phyloP scores from a whole-genome alignment of 2,113 vertebrate genomes.

The Sturnus vulgaris region DNA sequence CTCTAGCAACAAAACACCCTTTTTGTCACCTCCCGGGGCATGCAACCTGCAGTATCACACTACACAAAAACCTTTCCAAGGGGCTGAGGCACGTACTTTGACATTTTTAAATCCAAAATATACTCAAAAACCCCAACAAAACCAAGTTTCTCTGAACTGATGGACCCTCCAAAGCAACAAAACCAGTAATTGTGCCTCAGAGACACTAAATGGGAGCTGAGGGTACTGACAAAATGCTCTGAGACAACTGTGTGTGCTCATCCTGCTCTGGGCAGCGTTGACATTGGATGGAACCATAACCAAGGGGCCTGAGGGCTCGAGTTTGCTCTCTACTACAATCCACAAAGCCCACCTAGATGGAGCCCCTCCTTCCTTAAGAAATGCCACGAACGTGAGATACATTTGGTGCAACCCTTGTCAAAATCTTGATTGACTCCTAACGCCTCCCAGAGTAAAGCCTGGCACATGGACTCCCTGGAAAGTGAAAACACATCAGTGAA shows the following conservation, averaged over 20 bases:
- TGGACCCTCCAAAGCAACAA: neutral
- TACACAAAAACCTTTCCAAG: neutral
- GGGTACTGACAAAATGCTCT: neutral
- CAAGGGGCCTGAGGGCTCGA: rapidly evolving
- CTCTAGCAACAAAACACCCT: neutral
- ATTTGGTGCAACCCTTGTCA: neutral
- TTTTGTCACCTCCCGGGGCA: neutral
- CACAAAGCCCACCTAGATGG: neutral
- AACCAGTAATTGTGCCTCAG: neutral
- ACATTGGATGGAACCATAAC: neutral
- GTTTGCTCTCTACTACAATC: neutral
- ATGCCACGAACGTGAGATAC: neutral
- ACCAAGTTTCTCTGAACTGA: neutral
- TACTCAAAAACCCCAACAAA: neutral
- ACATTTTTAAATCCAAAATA: neutral
- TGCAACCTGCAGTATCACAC: neutral
- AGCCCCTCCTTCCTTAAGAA: neutral
- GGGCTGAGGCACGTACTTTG: neutral
- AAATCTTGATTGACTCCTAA: neutral
- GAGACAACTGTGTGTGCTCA: neutral
- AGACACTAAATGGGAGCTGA: neutral
- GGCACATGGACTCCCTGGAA: neutral
- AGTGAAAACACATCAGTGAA: neutral
- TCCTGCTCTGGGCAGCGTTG: neutral
- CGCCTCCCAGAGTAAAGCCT: neutral